Percentiles rank a stretch among this genome's conserved stretches.
Conservation (phyloP, 2,888 invertebrate genomes). For the Hirtodrosophila cameraria region DNA sequence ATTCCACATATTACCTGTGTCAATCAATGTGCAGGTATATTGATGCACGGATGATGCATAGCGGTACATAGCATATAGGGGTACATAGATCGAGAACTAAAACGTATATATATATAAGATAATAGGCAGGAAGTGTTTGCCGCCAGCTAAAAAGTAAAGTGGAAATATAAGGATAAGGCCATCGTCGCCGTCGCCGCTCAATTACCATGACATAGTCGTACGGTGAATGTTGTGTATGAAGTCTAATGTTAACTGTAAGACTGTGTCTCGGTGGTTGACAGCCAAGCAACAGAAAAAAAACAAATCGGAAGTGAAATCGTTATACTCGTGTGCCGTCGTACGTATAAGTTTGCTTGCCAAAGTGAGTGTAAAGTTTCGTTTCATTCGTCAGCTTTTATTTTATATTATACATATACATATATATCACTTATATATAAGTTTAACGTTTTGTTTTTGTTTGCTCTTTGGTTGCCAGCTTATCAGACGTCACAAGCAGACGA, state of each 20-base stretch:
- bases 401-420: too few species aligned
- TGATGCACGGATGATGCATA: conserved; percentile 33
- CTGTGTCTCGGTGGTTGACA: conserved; percentile 84
- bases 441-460: conserved; percentile 1
- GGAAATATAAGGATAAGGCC: conserved; percentile 1
- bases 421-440: conserved; percentile 19
- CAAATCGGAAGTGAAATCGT: conserved; percentile 25
- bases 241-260: conserved; percentile 85
- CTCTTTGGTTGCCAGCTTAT: conserved; percentile 53
- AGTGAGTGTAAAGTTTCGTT: conserved; percentile 41
- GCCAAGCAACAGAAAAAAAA: conserved; percentile 55
- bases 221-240: conserved; percentile 84
- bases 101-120: too few species aligned
- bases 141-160: conserved; percentile 3
- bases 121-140: conserved; percentile 54
- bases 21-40: conserved; percentile 45
- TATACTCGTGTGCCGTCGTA: conserved; percentile 14
- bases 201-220: conserved; percentile 84
- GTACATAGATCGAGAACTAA: conserved; percentile 6
- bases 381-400: conserved; percentile 21
- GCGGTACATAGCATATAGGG: too few species aligned
- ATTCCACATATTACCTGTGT: conserved; percentile 63
- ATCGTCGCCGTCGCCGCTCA: conserved; percentile 61
- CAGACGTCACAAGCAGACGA: conserved; percentile 65
- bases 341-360: conserved; percentile 52